These are phyloP conservation scores for Drosophila mettleri DNA, from an alignment of 2,888 invertebrate genomes.

Conservation along the genomic window DNA sequence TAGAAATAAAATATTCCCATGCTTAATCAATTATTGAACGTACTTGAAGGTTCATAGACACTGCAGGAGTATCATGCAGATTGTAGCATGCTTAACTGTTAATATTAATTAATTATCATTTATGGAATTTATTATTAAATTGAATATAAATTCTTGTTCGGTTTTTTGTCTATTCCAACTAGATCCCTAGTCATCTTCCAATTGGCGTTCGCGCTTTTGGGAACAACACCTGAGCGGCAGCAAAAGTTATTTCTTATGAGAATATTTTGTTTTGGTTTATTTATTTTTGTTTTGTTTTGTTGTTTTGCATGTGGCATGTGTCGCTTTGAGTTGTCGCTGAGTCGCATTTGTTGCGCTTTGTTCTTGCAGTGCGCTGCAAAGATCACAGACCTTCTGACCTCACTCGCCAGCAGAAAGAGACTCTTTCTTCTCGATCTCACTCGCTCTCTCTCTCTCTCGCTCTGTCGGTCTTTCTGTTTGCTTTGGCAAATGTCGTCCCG, in stretches of 20 bases:
- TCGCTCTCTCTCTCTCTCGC: constrained; percentile 3
- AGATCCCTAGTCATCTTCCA: too few species aligned
- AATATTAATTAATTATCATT: too few species aligned
- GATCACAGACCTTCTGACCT: constrained; percentile 82
- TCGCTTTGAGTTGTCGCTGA: constrained; percentile 41
- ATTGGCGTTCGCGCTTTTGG: constrained; percentile 1
- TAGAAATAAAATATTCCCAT: too few species aligned
- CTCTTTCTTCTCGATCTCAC: constrained; percentile 10
- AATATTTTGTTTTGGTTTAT: constrained; percentile 1
- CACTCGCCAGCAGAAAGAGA: constrained; percentile 40
- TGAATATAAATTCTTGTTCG: too few species aligned
- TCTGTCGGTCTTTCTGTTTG: constrained; percentile 7
- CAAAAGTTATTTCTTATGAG: constrained; percentile 1
- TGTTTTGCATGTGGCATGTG: constrained; percentile 44
- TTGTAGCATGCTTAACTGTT: too few species aligned
- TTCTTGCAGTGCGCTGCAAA: constrained; percentile 71
- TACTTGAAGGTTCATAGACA: too few species aligned
- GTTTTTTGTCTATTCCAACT: too few species aligned
- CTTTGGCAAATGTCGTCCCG: constrained; percentile 55
- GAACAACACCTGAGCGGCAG: constrained; percentile 13
- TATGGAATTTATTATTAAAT: too few species aligned
- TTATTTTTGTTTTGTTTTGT: background rate
- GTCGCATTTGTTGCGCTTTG: constrained; percentile 61
- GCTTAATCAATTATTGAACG: too few species aligned
- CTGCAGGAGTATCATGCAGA: too few species aligned